Evolutionary conservation across 2,888 invertebrate species (phyloP), one percentile per base, ranked within the genome.

Genomic region (Hydraecia micacea): DNA sequence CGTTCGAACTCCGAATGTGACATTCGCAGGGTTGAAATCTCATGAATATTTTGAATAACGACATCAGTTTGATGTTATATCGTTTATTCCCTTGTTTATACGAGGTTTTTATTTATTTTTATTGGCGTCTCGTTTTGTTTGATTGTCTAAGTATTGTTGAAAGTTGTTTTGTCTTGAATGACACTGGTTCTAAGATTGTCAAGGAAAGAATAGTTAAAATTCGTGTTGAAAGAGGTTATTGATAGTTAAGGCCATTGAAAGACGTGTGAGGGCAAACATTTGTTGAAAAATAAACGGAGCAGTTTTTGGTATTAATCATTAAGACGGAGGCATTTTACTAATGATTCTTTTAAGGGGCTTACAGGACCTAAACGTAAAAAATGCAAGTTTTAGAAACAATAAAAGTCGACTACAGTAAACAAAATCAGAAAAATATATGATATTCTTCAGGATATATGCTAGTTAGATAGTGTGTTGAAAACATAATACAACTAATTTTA

Each of bases 1-100:
- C 67, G 72, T 80, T 62, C 73, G 55, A 75, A 79, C 69, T 73
- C n/a, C 75, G 83, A 77, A 76, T 77, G 74, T 79, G 76, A 75
- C 76, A 79, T 79, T 85, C 73, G 49, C 72, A 81, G 74, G 83
- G 82, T 86, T 84, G 71, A 76, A 62, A 89, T 83, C 84, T 90
- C 87, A 89, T 89, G 89, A 90, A 89, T 89, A 89, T 85, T 85
- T 90, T 81, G 87, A 86, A 90, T 88, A 83, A 85, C 83, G 78
- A 66, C 62, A 71, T 58, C 82, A 67, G 69, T 85, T 87, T 86
- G 68, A 71, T 85, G 75, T 85, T 85, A 70, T 77, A 69, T 73
- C 60, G 79, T 80, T 83, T 81, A 86, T 84, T 66, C 36, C 39
- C 42, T 32, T 65, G 71, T 67, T 67, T 62, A 63, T 73, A 74